Evolutionary conservation across 2,797 vertebrate species (phyloP), one percentile per base, ranked within the genome.

Genomic region (Kryptopterus vitreolus): DNA sequence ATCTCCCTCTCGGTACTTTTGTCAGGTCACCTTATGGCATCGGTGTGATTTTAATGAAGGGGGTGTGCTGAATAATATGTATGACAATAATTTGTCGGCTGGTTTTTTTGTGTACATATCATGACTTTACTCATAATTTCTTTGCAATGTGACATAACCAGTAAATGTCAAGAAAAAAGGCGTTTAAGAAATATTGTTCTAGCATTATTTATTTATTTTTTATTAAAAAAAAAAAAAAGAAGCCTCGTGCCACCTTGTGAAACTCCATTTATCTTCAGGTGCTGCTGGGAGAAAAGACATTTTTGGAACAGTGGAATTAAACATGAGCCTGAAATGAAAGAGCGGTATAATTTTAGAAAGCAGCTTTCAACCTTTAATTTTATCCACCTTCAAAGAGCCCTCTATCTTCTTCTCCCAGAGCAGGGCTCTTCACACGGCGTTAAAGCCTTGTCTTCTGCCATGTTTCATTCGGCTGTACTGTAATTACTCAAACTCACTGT

Each of bases 281-380:
- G 91, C 91, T 90, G 86, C 82, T 81, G 78, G 78, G 76, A 87
- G 87, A 92, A 55, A 88, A 93, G 89, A 92, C 91, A 92, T 94
- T 93, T 88, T 89, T 85, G 91, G 90, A 90, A 90, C 89, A 91
- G 78, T 86, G 90, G 93, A 94, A 95, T 95, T 94, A 94, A 94
- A 94, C 92, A 95, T 94, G 93, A 94, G 92, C 90, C 92, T 92
- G 93, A 79, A 94, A 94, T 94, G 93, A 93, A 94, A 93, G 92
- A 93, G 92, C 90, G 88, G 91, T 93, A 93, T 95, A 94, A 94
- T 94, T 95, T 95, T 95, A 95, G 93, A 94, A 92, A 88, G 91
- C 91, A 95, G 93, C 91, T 92, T 90, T 94, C 92, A 92, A 93
- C 92, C 91, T 94, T 92, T 93, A 94, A 93, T 92, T 94, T 92